Percentiles rank a stretch among this genome's conserved stretches.
Conservation (phyloP, 2,797 vertebrate species). For the Hirundo rustica region DNA sequence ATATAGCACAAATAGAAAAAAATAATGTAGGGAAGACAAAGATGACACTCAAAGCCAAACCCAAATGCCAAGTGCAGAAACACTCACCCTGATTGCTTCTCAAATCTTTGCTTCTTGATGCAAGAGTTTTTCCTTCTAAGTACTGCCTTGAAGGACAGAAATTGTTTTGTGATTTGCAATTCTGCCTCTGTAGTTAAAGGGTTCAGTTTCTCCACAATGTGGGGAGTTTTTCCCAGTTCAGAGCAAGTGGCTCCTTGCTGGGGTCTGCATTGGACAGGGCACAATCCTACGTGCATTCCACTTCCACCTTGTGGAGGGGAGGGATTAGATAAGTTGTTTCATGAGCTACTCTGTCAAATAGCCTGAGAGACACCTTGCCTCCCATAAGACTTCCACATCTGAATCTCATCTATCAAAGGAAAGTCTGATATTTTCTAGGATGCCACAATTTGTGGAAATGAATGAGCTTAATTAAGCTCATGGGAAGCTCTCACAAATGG, state of each 20-base stretch:
- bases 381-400: constrained; percentile 59
- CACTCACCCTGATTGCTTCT: neutral
- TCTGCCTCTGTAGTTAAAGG: neutral
- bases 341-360: constrained; percentile 37
- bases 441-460: constrained; percentile 61
- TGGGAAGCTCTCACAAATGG: constrained; percentile 61
- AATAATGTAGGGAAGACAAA: neutral
- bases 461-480: constrained; percentile 70
- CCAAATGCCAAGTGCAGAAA: neutral
- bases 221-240: neutral
- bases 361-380: constrained; percentile 53
- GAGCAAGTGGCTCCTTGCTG: neutral
- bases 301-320: neutral
- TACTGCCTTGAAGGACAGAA: neutral
- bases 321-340: neutral
- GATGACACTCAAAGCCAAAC: neutral
- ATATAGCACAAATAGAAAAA: neutral
- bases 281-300: neutral
- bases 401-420: constrained; percentile 57
- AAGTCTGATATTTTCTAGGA: constrained; percentile 58
- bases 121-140: neutral
- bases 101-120: neutral
- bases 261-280: neutral
- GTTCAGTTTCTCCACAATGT: neutral
- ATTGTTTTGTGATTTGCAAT: neutral